Percentiles rank a stretch among this genome's conserved stretches.
Conservation (phyloP, 2,797 vertebrate genomes). For the Anisognathus igniventris region DNA sequence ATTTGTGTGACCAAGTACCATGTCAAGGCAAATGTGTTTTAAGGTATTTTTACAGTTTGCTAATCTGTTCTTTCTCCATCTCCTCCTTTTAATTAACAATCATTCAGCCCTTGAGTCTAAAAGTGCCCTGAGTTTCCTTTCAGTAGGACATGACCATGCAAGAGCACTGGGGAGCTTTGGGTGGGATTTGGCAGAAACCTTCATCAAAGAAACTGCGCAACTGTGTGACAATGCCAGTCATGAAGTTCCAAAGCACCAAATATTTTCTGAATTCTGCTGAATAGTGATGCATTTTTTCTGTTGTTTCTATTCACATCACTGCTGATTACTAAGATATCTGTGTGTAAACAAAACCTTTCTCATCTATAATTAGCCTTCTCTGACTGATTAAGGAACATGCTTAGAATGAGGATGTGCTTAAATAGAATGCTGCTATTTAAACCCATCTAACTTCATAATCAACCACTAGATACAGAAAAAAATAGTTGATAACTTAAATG, state of each 20-base stretch:
- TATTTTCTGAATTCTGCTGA: constrained; percentile 51
- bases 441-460: constrained; percentile 47
- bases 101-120: neutral
- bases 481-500: constrained; percentile 39
- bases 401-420: constrained; percentile 58
- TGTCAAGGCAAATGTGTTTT: neutral
- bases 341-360: constrained; percentile 67
- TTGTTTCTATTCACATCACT: constrained; percentile 65
- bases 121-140: neutral
- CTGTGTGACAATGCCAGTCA: neutral
- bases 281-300: constrained; percentile 41
- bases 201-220: neutral
- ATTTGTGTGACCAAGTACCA: neutral
- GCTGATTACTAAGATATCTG: constrained; percentile 61
- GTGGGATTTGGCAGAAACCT: neutral
- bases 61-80: neutral
- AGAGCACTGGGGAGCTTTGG: neutral
- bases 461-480: constrained; percentile 39
- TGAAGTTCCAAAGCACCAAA: constrained; percentile 14
- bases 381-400: constrained; percentile 62
- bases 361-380: constrained; percentile 64
- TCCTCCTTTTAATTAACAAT: neutral
- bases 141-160: neutral
- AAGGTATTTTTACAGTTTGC: neutral
- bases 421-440: constrained; percentile 62